phyloP scores from a whole-genome alignment of 2,888 invertebrate genomes.

The Seira musarum region DNA sequence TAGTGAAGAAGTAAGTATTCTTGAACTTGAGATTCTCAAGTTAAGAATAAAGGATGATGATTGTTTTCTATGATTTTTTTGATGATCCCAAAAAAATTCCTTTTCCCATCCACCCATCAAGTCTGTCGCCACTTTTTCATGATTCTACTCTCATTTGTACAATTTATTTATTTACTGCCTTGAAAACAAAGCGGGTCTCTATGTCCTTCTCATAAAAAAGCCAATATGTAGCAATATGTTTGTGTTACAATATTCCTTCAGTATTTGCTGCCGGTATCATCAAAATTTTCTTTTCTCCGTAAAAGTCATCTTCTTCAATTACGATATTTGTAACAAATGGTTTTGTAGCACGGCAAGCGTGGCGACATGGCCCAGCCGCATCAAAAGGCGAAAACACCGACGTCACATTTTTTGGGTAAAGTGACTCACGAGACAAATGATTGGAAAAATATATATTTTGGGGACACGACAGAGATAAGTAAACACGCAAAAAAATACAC shows the following conservation, averaged over 20 bases:
- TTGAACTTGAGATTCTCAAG: no score
- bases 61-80: conserved; percentile 38
- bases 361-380: conserved; percentile 64
- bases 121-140: conserved; percentile 61
- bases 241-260: no score
- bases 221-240: conserved; percentile 29
- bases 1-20: conserved; percentile 7
- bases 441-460: conserved; percentile 31
- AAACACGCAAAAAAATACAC: neutral
- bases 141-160: conserved; percentile 63
- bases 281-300: conserved; percentile 20
- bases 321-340: conserved; percentile 29
- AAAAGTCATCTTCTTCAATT: conserved; percentile 48
- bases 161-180: conserved; percentile 65
- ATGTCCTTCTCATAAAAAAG: conserved; percentile 11
- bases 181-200: conserved; percentile 62
- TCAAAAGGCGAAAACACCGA: conserved; percentile 57
- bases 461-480: neutral
- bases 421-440: conserved; percentile 62
- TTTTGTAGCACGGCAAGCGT: conserved; percentile 53
- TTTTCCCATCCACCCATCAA: conserved; percentile 60
- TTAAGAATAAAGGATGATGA: conserved; percentile 34
- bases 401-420: conserved; percentile 39
- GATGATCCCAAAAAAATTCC: conserved; percentile 44
- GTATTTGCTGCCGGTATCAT: no score